A percentile compares a stretch with the other conserved stretches of the same genome.
phyloP scores from a whole-genome alignment of 2,797 vertebrate species.

The Xenops minutus region DNA sequence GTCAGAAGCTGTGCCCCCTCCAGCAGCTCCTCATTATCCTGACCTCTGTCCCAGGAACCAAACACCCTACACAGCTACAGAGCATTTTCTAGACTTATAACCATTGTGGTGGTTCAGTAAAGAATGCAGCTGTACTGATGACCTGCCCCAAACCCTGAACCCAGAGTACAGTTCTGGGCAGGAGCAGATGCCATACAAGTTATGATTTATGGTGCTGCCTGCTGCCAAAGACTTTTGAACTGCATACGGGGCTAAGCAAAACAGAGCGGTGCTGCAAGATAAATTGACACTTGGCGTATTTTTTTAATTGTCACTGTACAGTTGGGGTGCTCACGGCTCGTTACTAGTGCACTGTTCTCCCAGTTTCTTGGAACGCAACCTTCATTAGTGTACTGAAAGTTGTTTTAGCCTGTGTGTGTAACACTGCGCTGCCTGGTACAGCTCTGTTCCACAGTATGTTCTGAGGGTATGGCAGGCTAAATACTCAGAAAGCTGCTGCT shows the following conservation, averaged over 20 bases:
- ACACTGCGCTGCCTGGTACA: background rate
- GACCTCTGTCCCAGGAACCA: background rate
- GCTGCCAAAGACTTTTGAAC: constrained; percentile 45
- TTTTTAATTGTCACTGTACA: background rate
- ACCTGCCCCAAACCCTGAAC: background rate
- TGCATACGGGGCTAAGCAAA: background rate
- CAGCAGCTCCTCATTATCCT: background rate
- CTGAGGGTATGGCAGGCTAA: background rate
- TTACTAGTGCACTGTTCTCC: constrained; percentile 18
- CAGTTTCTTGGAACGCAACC: background rate
- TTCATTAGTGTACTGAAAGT: background rate
- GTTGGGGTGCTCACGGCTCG: background rate
- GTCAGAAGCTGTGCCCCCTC: background rate
- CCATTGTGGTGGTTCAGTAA: background rate
- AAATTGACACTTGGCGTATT: constrained; percentile 11
- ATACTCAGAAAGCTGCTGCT: background rate
- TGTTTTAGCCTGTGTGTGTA: background rate
- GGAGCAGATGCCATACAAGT: constrained; percentile 4
- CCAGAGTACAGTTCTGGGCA: background rate
- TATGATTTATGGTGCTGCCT: background rate
- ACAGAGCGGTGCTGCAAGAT: background rate
- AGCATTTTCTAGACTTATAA: background rate
- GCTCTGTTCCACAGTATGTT: background rate
- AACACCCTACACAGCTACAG: background rate
- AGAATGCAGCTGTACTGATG: background rate